phyloP scores from a whole-genome alignment of 2,797 vertebrate species.

The Lutjanus argentimaculatus region DNA sequence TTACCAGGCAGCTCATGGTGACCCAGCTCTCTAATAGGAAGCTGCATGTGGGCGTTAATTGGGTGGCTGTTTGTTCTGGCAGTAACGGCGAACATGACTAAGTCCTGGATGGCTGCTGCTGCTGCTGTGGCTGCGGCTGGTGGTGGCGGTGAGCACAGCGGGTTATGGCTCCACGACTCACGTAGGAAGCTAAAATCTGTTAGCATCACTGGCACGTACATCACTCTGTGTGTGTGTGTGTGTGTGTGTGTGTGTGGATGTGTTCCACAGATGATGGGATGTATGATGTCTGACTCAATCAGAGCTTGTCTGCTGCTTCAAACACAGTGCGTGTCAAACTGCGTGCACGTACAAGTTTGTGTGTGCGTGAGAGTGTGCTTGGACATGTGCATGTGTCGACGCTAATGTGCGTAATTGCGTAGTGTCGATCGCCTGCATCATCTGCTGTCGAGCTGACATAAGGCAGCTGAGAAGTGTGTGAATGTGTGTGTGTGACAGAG shows the following conservation, averaged over 20 bases:
- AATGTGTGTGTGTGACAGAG: conserved; percentile 20
- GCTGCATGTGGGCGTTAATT: conserved; percentile 28
- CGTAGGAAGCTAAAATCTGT: conserved; percentile 49
- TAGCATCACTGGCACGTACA: conserved; percentile 23
- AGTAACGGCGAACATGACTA: conserved; percentile 10
- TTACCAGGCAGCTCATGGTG: conserved; percentile 13
- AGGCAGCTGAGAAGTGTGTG: conserved; percentile 38
- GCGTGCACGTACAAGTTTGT: too few relatives aligned
- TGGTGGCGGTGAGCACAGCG: conserved; percentile 19
- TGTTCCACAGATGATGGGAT: conserved; percentile 28
- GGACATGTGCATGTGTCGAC: conserved; percentile 17
- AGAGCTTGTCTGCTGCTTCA: conserved; percentile 42
- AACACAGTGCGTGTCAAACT: background rate
- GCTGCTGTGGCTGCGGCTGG: background rate
- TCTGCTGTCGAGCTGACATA: conserved; percentile 68
- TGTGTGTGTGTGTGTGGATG: background rate
- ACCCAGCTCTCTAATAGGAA: conserved; percentile 29
- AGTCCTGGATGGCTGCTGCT: conserved; percentile 20
- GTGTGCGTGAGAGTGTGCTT: conserved; percentile 12
- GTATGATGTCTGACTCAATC: conserved; percentile 51
- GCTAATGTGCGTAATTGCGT: conserved; percentile 46
- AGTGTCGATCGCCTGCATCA: conserved; percentile 47
- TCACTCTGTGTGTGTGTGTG: conserved; percentile 11
- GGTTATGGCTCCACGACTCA: conserved; percentile 28
- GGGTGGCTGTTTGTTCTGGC: conserved; percentile 32